phyloP scores from a whole-genome alignment of 2,888 invertebrate species.

The Dolichopus griseipennis region DNA sequence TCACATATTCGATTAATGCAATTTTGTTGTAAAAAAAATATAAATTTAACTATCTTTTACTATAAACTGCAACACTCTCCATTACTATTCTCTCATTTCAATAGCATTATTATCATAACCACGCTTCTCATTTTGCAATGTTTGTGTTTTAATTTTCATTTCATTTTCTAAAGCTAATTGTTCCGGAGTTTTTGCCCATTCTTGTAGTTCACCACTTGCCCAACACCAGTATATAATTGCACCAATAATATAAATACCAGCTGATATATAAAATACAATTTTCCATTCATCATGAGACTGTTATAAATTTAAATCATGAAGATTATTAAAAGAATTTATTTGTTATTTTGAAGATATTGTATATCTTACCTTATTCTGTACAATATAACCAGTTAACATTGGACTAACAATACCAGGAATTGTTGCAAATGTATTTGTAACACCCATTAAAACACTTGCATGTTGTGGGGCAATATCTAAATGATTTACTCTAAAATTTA shows the following conservation, averaged over 20 bases:
- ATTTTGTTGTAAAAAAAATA: too few relatives aligned
- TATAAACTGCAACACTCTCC: too few relatives aligned
- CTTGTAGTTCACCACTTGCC: constrained; percentile 72
- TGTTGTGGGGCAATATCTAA: constrained; percentile 86
- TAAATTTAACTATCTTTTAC: too few relatives aligned
- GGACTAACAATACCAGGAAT: constrained; percentile 89
- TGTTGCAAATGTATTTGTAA: constrained; percentile 85
- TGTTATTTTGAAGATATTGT: too few relatives aligned
- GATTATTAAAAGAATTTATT: not conserved
- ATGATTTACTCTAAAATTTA: constrained; percentile 60
- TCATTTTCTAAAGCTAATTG: constrained; percentile 35
- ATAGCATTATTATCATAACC: constrained; percentile 38
- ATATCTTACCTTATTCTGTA: constrained; percentile 55
- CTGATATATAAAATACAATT: constrained; percentile 75
- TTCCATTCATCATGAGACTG: constrained; percentile 73
- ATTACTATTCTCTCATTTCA: constrained; percentile 36
- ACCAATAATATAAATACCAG: constrained; percentile 72
- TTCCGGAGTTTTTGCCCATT: constrained; percentile 57
- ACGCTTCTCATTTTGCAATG: constrained; percentile 26
- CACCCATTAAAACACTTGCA: constrained; percentile 84
- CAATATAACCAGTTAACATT: constrained; percentile 67
- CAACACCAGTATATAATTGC: constrained; percentile 73
- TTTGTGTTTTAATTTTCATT: constrained; percentile 41
- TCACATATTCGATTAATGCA: not conserved
- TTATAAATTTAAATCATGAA: too few relatives aligned